Evolutionary conservation across 2,113 vertebrate species (phyloP), one percentile per base, ranked within the genome.

Genomic region (Falcunculus frontatus): DNA sequence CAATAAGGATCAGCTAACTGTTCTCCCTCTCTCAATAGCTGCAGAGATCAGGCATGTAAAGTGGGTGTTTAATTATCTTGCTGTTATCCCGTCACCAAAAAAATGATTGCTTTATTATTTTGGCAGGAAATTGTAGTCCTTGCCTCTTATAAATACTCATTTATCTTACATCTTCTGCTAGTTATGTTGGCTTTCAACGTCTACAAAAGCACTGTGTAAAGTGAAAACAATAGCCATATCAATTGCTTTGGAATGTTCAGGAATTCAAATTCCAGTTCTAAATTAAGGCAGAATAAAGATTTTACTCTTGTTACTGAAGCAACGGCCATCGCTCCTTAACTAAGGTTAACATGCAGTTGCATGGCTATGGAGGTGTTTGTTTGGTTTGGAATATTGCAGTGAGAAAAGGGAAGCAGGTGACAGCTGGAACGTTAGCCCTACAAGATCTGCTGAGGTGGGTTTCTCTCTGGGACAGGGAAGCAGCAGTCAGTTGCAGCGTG

Each of bases 1-100:
- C 29, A 93, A 42, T 46, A 64, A 72, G 20, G 52, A 78, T 89
- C 56, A 92, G 49, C 29, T 80, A 64, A 47, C 27, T 79, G 27
- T 49, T 92, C 84, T 63, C 27, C 19, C 32, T 44, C 68, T 74
- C 77, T 78, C 56, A 80, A 49, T 46, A 78, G 25, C 80, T 81
- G 52, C 37, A 87, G 73, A 82, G 69, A 75, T 78, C 77, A 84
- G 80, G 35, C 11, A 29, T 49, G 18, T 33, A 57, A 95, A 82
- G 65, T 75, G 76, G 49, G 84, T 16, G 37, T 97, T 93, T 82
- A 92, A 95, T 91, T 94, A 84, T 73, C 49, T 57, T 95, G 41
- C 49, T 76, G 77, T 87, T 89, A 94, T 87, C 52, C 81, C 65
- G 78, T 82, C 84, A 91, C n/a, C 57, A 82, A 16, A 82, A 82